Base-by-base conservation (phyloP, 2,113 vertebrate species). In the Prunella fulvescens region DNA sequence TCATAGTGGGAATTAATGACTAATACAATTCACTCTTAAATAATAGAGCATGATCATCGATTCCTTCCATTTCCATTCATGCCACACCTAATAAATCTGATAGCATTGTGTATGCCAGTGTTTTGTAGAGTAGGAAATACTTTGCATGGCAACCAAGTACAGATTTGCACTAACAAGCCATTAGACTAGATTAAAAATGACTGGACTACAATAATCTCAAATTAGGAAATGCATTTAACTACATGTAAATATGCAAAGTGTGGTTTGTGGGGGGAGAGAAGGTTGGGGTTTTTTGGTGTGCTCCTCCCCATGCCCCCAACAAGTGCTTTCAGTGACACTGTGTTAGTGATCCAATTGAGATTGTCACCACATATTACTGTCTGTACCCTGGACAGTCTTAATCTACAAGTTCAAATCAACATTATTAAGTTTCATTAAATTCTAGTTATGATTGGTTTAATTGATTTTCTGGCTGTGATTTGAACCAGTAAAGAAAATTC, bases 151-250 rank as follows among this genome's bases (percentile, higher is more conserved):
- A 95, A 66, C 45, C 93, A 50, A 79, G 65, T 61, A 86, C 42
- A 65, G 90, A 87, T 97, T 91, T 93, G 86, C 92, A 97, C 95
- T 98, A 97, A 97, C 91, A 82, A 97, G 80, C 26, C 51, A 20
- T 74, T 85, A 93, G 81, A 37, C 7, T 88, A 79, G 77, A 82
- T 87, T 93, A 86, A 94, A 95, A 93, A 67, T 57, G 1, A 91
- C 69, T 88, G 35, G 81, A 64, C 12, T 77, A 10, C 9, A 33
- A 47, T 71, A 53, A 48, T 62, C 47, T 90, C 39, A 84, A 72
- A 76, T 85, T 39, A 89, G 78, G 47, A 85, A 81, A 88, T 93
- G 81, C 64, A 84, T 66, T 89, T 69, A 85, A 81, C 62, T 73
- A 70, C 61, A 33, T 65, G 29, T 70, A 45, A 84, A 91, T 90